These are phyloP conservation scores for Tricholauxania praeusta DNA, from an alignment of 2,888 invertebrate genomes.

Conservation along the genomic window DNA sequence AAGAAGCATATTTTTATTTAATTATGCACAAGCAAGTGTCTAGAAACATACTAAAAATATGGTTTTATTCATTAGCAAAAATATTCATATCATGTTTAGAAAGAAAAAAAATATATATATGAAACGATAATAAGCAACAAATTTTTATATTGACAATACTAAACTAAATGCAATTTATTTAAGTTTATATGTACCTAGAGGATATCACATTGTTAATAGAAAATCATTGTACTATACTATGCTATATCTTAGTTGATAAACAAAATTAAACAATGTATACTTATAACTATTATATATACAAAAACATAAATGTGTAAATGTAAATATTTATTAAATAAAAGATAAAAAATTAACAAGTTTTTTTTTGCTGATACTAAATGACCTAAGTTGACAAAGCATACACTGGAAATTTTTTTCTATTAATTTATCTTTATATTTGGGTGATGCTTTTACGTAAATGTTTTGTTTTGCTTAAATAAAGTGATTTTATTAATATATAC, in stretches of 20 bases:
- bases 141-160: constrained; percentile 36
- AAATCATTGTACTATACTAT: constrained; percentile 22
- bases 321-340: constrained; percentile 23
- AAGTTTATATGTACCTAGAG: constrained; percentile 12
- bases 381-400: too few species aligned
- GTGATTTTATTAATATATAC: too few species aligned
- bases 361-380: background rate
- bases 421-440: too few species aligned
- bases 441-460: too few species aligned
- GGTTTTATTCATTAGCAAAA: background rate
- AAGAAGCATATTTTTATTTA: background rate
- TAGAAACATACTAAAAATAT: too few species aligned
- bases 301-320: constrained; percentile 20
- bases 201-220: constrained; percentile 11
- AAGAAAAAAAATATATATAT: background rate
- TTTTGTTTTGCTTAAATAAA: too few species aligned
- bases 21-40: background rate
- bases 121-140: constrained; percentile 25
- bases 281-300: constrained; percentile 2
- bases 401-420: too few species aligned
- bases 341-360: background rate
- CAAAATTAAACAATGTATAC: constrained; percentile 1
- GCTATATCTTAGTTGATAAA: background rate
- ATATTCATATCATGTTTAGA: constrained; percentile 29
- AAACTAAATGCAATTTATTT: constrained; percentile 17